Percentiles rank a stretch among this genome's conserved stretches.
Evolutionary conservation across 1,140 invertebrate genomes (phyloP).

Genomic region (Drosophila biarmipes): DNA sequence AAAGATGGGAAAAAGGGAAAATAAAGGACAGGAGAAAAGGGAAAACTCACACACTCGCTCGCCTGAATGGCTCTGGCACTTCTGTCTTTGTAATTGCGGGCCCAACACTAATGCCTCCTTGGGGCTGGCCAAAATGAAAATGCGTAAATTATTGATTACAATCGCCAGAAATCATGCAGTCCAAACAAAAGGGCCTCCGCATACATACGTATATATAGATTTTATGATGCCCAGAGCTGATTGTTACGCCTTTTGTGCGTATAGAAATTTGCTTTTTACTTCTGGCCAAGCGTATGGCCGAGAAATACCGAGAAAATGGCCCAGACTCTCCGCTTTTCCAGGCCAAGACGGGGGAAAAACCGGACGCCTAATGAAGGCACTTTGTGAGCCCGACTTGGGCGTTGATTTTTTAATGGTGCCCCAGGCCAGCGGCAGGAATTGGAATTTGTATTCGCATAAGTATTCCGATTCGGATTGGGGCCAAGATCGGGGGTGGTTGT

Average conservation of each 20-base stretch:
- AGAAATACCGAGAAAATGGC: slow-evolving; percentile 55
- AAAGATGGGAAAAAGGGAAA: slow-evolving; percentile 12
- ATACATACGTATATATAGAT: slow-evolving; percentile 45
- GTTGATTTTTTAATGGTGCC: slow-evolving; percentile 79
- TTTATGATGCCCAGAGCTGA: slow-evolving; percentile 62
- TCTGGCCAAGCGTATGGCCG: slow-evolving; percentile 22
- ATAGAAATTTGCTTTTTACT: slow-evolving; percentile 19
- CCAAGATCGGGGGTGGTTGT: slow-evolving; percentile 37
- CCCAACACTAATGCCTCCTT: slow-evolving; percentile 77
- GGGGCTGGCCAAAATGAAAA: slow-evolving; percentile 74
- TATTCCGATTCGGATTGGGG: slow-evolving; percentile 14
- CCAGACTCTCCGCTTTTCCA: slow-evolving; percentile 38
- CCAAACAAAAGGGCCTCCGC: slow-evolving; percentile 36
- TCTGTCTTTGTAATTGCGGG: slow-evolving; percentile 70
- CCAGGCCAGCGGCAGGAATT: slow-evolving; percentile 35
- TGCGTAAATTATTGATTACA: slow-evolving; percentile 83
- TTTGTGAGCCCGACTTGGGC: slow-evolving; percentile 50
- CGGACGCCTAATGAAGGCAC: slow-evolving; percentile 74
- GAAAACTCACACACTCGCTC: slow-evolving; percentile 48
- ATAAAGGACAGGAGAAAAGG: slow-evolving; percentile 17
- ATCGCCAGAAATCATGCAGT: slow-evolving; percentile 70
- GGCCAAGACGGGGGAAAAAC: not conserved
- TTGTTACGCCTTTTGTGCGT: slow-evolving; percentile 72
- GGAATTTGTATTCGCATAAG: slow-evolving; percentile 36
- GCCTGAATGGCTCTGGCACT: slow-evolving; percentile 71